Base-by-base conservation (phyloP, 2,113 vertebrate species). In the Tetrao urogallus region DNA sequence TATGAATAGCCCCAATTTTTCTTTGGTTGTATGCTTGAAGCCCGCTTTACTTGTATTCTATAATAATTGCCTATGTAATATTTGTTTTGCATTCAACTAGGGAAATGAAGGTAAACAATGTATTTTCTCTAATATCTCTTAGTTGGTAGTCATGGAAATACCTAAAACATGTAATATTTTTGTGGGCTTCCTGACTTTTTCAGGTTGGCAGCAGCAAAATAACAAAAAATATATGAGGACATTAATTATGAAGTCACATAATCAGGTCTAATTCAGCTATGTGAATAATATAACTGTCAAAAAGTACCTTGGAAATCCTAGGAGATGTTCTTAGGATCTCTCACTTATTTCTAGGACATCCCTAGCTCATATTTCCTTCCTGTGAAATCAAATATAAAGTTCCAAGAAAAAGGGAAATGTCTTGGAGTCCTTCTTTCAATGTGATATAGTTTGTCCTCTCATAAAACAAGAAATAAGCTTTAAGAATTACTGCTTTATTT, bases 281-380 rank as follows among this genome's bases (percentile, higher is more conserved):
- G 58, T n/a, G 63, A 67, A 82, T 64, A 77, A 87, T 65, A 28
- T 50, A 56, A 86, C 94, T 92, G 42, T 81, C 92, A 92, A 36
- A 57, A 13, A 70, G 45, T 52, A 27, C 69, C 87, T 88, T 47
- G 93, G 94, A 89, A 97, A 96, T 96, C 94, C 86, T 93, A 80
- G 58, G 71, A 90, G 82, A 91, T 79, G 28, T 18, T 94, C 83
- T 92, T 83, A 60, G 47, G 83, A 90, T 72, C 70, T 95, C 94
- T 94, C 94, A 88, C 85, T 90, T 88, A 54, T 94, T 95, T 82
- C 84, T 79, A n/a, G 76, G 90, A 94, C 45, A 93, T 82, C 65
- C 42, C 36, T 79, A 20, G 43, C 75, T 89, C 82, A 72, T 17
- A 13, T 81, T 91, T 77, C 60, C 13, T 70, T 69, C 30, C 61